Evolutionary conservation across 2,797 vertebrate genomes (phyloP), one percentile per base, ranked within the genome.

Genomic region (Liparis tanakae): DNA sequence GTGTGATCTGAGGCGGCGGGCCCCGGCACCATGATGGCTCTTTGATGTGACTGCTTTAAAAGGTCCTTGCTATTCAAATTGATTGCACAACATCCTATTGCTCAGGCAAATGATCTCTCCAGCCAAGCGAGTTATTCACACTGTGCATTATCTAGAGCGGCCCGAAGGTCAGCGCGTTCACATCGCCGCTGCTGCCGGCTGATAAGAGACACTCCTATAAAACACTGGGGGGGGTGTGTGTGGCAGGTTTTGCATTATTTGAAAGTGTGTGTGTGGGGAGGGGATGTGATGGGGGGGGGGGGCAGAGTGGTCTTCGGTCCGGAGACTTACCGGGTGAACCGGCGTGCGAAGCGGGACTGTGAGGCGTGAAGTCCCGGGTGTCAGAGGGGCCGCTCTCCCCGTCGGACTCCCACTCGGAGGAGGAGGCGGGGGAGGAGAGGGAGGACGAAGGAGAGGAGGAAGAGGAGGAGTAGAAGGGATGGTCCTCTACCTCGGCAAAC

Each of bases 401-500:
- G 0, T 97, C 96, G 0, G 88, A 93, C 76, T 90, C 92, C 89
- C 89, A 92, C 67, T 90, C 91, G 0, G 94, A 95, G 79, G 95
- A 95, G 85, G 95, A 95, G 86, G 94, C 91, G 59, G 93, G 88
- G 69, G 95, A 96, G 0, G 91, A 91, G 0, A 88, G 89, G 13
- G 93, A 91, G 0, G 91, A 80, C 1, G 51, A 94, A 93, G 61
- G 90, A 91, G 79, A 93, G 70, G 94, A 96, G 0, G 91, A 94
- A 30, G 90, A 93, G 74, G 91, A 94, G 33, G 90, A 93, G 74
- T 87, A 94, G 77, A 86, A 92, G 67, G 87, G 88, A 36, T 95
- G 94, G 36, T 96, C 95, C 33, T 96, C 96, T 74, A 96, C 86
- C 89, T 96, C 96, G 67, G 95, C 93, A 18, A 96, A 96, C 90